These are phyloP conservation scores for Meriones psammophilus DNA, from an alignment of 2,797 vertebrate species.

Conservation along the genomic window DNA sequence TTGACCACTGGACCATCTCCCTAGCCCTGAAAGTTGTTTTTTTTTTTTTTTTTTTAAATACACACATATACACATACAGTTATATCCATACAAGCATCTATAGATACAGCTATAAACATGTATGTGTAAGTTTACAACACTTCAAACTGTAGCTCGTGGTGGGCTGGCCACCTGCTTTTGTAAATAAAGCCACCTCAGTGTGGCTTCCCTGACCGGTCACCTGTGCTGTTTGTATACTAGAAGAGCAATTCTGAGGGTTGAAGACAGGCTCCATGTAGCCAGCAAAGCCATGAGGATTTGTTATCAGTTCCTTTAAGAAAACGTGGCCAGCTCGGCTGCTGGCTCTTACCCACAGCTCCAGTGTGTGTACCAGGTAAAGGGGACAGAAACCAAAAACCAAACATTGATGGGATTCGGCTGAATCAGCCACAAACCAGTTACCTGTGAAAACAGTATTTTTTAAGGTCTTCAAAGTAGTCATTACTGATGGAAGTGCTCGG, in stretches of 20 bases:
- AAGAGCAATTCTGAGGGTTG: neutral
- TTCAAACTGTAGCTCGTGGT: neutral
- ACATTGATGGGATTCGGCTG: neutral
- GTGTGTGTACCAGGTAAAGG: neutral
- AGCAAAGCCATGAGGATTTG: neutral
- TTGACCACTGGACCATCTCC: neutral
- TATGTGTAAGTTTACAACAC: neutral
- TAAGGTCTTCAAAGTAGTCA: slow-evolving; percentile 95
- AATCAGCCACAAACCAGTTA: slow-evolving; percentile 74
- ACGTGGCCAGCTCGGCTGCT: neutral
- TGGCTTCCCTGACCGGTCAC: neutral
- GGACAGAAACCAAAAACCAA: neutral
- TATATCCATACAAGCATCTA: neutral
- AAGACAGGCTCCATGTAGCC: neutral
- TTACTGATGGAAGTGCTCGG: slow-evolving; percentile 90
- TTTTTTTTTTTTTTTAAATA: neutral
- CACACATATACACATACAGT: neutral
- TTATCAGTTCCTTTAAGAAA: slow-evolving; percentile 1
- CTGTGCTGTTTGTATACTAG: neutral
- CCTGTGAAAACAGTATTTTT: slow-evolving; percentile 97
- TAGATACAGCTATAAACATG: neutral
- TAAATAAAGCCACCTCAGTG: neutral
- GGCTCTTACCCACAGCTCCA: neutral
- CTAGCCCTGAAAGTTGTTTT: neutral
- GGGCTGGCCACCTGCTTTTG: neutral